phyloP scores from a whole-genome alignment of 1,140 invertebrate species.

The Parapsyche elsis region DNA sequence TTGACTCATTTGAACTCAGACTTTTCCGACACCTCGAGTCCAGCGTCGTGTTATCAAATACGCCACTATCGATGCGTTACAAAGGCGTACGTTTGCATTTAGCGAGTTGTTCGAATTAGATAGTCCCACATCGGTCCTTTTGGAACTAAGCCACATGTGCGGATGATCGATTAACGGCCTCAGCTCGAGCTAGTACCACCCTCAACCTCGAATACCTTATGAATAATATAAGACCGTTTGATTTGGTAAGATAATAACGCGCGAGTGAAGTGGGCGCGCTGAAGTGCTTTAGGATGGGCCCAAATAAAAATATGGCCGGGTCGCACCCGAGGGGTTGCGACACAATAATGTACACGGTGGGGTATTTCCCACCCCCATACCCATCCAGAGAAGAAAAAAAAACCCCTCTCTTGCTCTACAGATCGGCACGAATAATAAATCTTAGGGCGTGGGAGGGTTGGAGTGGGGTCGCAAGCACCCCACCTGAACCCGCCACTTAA shows the following conservation, averaged over 20 bases:
- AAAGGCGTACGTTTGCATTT: no score
- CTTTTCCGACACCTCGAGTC: no score
- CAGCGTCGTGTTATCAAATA: no score
- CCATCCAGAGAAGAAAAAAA: no score
- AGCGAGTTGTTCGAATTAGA: no score
- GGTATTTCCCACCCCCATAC: conserved; percentile 18
- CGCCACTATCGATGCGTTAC: no score
- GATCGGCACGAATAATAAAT: conserved; percentile 54
- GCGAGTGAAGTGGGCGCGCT: neutral
- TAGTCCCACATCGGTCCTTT: neutral
- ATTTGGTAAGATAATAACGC: neutral
- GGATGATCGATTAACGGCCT: neutral
- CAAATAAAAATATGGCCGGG: conserved; percentile 20
- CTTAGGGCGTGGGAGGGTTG: conserved; percentile 15
- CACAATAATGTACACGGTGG: conserved; percentile 37
- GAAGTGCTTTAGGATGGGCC: conserved; percentile 17
- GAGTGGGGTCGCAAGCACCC: neutral
- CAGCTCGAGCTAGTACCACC: neutral
- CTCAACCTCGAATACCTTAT: neutral
- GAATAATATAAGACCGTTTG: conserved; percentile 7
- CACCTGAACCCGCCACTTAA: conserved; percentile 38
- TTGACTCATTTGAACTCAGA: no score
- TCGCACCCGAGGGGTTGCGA: conserved; percentile 22
- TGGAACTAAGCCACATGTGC: no score
- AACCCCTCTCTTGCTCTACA: conserved; percentile 2